Percentiles rank a stretch among this genome's conserved stretches.
Conservation (phyloP, 2,113 vertebrate species). For the Gobiocypris rarus region DNA sequence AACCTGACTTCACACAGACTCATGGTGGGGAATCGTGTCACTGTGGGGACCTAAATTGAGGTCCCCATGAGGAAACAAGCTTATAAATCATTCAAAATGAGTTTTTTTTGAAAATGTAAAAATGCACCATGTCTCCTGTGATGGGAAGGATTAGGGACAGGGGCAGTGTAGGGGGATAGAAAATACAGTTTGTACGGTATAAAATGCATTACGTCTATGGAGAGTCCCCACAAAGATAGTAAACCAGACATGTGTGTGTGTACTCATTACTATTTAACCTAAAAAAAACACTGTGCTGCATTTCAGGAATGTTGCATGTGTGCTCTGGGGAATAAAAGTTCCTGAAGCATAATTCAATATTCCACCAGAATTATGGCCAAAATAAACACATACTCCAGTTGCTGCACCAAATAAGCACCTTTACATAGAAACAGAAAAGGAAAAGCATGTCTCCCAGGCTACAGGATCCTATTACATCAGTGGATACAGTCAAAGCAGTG, state of each 20-base stretch:
- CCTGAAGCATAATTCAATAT: constrained; percentile 35
- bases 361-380: constrained; percentile 28
- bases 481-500: background rate
- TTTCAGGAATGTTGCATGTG: constrained; percentile 32
- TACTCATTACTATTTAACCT: background rate
- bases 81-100: too few relatives aligned
- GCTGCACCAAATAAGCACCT: constrained; percentile 22
- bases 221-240: too few relatives aligned
- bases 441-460: constrained; percentile 35
- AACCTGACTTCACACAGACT: too few relatives aligned
- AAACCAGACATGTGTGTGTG: constrained; percentile 9
- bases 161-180: too few relatives aligned
- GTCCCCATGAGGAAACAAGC: too few relatives aligned
- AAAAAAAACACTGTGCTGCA: constrained; percentile 25
- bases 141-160: too few relatives aligned
- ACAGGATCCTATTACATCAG: constrained; percentile 29
- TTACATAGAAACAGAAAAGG: constrained; percentile 4
- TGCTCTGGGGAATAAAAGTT: constrained; percentile 19
- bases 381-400: constrained; percentile 28
- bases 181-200: too few relatives aligned
- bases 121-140: too few relatives aligned
- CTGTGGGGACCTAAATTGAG: too few relatives aligned
- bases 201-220: too few relatives aligned
- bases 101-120: too few relatives aligned
- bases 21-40: too few relatives aligned